Conservation (phyloP, 2,797 vertebrate genomes). For the Darevskia mixta region DNA sequence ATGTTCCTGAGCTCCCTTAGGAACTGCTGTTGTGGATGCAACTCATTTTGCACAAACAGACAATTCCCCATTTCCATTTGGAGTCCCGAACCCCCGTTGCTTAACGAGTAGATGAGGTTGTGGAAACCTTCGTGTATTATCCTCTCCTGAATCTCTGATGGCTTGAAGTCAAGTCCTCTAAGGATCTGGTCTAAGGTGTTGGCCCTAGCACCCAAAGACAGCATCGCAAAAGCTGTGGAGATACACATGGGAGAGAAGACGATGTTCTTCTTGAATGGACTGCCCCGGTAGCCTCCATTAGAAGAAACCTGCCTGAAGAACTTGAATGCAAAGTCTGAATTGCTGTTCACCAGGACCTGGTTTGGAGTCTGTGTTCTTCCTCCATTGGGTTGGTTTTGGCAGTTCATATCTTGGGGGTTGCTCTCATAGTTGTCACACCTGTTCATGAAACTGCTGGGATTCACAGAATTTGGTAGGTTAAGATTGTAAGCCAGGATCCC, state of each 20-base stretch:
- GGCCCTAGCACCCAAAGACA: constrained; percentile 85
- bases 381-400: constrained; percentile 55
- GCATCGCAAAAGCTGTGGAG: constrained; percentile 86
- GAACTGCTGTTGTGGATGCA: constrained; percentile 80
- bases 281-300: constrained; percentile 54
- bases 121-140: constrained; percentile 84
- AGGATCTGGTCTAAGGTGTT: constrained; percentile 87
- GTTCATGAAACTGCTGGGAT: constrained; percentile 20
- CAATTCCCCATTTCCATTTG: constrained; percentile 82
- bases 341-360: constrained; percentile 64
- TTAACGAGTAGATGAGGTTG: constrained; percentile 74
- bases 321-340: constrained; percentile 83
- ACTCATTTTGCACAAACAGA: constrained; percentile 80
- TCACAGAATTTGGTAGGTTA: neutral
- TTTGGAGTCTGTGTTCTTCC: constrained; percentile 16
- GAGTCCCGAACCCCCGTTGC: constrained; percentile 58
- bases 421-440: constrained; percentile 23
- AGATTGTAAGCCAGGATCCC: constrained; percentile 55
- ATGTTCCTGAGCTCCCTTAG: constrained; percentile 75
- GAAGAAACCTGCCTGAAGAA: constrained; percentile 83
- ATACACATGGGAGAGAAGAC: constrained; percentile 91
- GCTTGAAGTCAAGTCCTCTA: constrained; percentile 81
- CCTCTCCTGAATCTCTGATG: constrained; percentile 65
- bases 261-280: constrained; percentile 80
- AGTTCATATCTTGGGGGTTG: constrained; percentile 44